A percentile compares a stretch with the other conserved stretches of the same genome.
These are phyloP conservation scores for Acanthosepion pharaonis DNA, from an alignment of 2,888 invertebrate species.

Conservation along the genomic window DNA sequence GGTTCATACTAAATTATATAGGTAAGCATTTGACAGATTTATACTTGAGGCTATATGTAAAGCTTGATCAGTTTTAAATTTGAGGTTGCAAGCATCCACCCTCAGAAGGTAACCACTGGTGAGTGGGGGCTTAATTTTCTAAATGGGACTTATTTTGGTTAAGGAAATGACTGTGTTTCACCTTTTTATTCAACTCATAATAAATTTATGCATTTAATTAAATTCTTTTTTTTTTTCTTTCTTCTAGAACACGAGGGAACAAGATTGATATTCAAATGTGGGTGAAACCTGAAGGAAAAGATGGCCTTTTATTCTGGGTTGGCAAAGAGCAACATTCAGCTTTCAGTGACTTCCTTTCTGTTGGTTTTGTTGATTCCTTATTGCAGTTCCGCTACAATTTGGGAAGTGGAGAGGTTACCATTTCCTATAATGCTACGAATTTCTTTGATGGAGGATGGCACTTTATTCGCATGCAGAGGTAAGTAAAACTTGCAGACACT, in stretches of 20 bases:
- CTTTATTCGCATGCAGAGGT: conserved; percentile 84
- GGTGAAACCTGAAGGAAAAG: conserved; percentile 83
- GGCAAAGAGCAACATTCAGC: conserved; percentile 80
- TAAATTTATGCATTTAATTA: no score
- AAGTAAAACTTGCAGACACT: conserved; percentile 49
- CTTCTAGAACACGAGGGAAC: conserved; percentile 84
- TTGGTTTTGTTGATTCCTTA: conserved; percentile 87
- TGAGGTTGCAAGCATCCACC: no score
- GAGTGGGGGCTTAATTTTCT: no score
- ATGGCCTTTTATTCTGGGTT: conserved; percentile 89
- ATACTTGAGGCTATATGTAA: no score
- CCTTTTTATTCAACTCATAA: no score
- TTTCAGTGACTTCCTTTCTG: conserved; percentile 85
- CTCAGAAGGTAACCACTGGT: no score
- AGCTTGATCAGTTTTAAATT: no score
- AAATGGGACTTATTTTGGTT: no score
- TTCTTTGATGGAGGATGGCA: conserved; percentile 94
- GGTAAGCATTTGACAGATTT: no score
- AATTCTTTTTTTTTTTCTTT: not conserved
- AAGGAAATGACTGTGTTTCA: no score
- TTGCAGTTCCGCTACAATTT: conserved; percentile 86
- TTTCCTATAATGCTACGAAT: conserved; percentile 87
- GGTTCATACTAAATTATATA: no score
- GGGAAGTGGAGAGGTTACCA: conserved; percentile 88
- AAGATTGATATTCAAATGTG: conserved; percentile 90